These are phyloP conservation scores for Diorhabda elongata DNA, from an alignment of 1,140 invertebrate species.

Conservation along the genomic window DNA sequence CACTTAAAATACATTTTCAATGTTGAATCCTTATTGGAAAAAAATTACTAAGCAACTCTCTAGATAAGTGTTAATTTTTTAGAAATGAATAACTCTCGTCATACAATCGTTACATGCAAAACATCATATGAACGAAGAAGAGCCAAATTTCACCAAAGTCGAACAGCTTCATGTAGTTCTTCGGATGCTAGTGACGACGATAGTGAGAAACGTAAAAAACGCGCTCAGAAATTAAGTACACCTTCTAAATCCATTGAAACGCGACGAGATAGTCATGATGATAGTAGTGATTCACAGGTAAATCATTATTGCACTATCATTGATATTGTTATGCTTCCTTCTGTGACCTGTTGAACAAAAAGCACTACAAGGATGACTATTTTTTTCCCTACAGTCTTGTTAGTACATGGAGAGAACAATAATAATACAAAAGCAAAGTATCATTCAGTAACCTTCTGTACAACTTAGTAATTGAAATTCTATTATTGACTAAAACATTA, in stretches of 20 bases:
- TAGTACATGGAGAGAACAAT: no score
- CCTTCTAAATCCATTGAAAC: slow-evolving; percentile 54
- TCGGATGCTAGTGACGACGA: slow-evolving; percentile 90
- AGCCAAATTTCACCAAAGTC: slow-evolving; percentile 68
- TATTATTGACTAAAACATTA: no score
- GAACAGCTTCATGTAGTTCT: slow-evolving; percentile 82
- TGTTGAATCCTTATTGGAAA: no score
- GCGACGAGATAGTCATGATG: slow-evolving; percentile 70
- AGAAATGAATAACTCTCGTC: not conserved
- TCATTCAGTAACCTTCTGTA: no score
- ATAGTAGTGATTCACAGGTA: slow-evolving; percentile 72
- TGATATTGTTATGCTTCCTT: no score
- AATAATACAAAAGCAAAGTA: no score
- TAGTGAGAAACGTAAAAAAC: slow-evolving; percentile 74
- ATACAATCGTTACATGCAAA: slow-evolving; percentile 27
- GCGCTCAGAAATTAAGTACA: slow-evolving; percentile 66
- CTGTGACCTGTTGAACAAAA: no score
- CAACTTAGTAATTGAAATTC: no score
- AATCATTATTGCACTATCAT: slow-evolving; percentile 39
- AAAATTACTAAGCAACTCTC: no score
- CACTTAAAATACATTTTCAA: no score
- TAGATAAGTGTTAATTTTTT: not conserved
- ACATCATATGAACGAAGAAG: slow-evolving; percentile 60
- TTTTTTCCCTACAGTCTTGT: no score
- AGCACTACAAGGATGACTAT: no score